Evolutionary conservation across 2,113 vertebrate genomes (phyloP).

Genomic region (Fulica atra): DNA sequence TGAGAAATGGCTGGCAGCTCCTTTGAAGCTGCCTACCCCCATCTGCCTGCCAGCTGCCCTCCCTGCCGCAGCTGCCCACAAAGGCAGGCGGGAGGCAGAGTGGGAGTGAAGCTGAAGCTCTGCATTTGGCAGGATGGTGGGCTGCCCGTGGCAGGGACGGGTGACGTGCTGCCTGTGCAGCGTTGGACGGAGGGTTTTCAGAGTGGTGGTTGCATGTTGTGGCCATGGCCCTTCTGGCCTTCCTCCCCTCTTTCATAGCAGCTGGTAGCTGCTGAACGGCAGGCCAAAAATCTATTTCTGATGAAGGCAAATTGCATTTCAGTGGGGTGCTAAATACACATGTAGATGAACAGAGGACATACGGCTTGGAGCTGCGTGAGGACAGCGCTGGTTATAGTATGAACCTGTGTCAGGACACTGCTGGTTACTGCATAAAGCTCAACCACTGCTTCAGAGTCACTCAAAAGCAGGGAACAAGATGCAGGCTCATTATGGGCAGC

Average conservation of each 20-base stretch:
- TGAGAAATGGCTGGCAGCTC: neutral
- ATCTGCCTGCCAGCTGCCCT: constrained; percentile 35
- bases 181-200: neutral
- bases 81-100: neutral
- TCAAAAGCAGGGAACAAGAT: neutral
- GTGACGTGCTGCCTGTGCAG: fast-evolving
- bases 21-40: neutral
- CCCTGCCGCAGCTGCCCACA: neutral
- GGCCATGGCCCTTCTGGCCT: neutral
- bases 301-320: neutral
- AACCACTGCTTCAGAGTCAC: neutral
- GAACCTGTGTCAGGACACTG: neutral
- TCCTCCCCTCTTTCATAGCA: neutral
- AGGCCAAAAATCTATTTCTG: neutral
- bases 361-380: neutral
- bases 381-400: neutral
- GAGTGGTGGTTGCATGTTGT: fast-evolving
- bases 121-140: fast-evolving
- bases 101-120: fast-evolving
- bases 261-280: neutral
- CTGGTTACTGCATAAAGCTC: neutral
- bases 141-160: fast-evolving
- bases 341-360: neutral
- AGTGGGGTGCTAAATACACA: neutral
- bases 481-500: fast-evolving